A percentile compares a stretch with the other conserved stretches of the same genome.
Evolutionary conservation across 92 coral and sea anemone genomes (phyloP).

Genomic region (Pocillopora meandrina): DNA sequence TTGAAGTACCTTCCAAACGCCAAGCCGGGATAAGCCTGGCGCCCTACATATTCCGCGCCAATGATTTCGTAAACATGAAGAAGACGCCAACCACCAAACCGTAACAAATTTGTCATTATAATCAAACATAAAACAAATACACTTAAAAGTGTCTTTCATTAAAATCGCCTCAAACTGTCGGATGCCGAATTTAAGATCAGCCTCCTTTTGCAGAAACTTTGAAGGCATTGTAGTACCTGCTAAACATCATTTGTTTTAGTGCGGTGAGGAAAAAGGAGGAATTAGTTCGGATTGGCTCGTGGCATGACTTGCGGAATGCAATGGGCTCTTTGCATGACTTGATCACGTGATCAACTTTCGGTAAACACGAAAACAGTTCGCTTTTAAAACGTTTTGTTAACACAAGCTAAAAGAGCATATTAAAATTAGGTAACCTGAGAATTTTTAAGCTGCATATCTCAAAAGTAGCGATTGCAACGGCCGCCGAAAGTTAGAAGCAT

Average conservation of each 20-base stretch:
- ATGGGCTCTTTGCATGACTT: too few species aligned
- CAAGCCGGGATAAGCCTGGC: not conserved
- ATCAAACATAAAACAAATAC: not conserved
- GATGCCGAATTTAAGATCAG: not conserved
- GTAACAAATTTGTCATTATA: not conserved
- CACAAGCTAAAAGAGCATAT: too few species aligned
- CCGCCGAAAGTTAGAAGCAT: too few species aligned
- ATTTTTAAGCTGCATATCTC: too few species aligned
- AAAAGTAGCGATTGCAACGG: too few species aligned
- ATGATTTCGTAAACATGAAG: conserved; percentile 17
- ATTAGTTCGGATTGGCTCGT: conserved; percentile 9
- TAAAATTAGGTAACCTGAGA: too few species aligned
- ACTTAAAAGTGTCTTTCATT: not conserved
- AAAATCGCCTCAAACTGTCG: not conserved
- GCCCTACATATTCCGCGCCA: conserved; percentile 13
- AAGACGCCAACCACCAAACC: conserved; percentile 3
- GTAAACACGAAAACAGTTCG: too few species aligned
- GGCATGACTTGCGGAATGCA: conserved; percentile 3
- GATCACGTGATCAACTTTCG: too few species aligned
- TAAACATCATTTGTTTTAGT: not conserved
- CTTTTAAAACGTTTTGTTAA: too few species aligned
- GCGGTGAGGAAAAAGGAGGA: conserved; percentile 5
- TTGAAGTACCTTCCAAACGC: not conserved
- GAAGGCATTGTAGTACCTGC: conserved; percentile 1
- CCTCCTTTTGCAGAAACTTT: not conserved